Conservation (phyloP, 2,113 vertebrate species). For the Pholis gunnellus region DNA sequence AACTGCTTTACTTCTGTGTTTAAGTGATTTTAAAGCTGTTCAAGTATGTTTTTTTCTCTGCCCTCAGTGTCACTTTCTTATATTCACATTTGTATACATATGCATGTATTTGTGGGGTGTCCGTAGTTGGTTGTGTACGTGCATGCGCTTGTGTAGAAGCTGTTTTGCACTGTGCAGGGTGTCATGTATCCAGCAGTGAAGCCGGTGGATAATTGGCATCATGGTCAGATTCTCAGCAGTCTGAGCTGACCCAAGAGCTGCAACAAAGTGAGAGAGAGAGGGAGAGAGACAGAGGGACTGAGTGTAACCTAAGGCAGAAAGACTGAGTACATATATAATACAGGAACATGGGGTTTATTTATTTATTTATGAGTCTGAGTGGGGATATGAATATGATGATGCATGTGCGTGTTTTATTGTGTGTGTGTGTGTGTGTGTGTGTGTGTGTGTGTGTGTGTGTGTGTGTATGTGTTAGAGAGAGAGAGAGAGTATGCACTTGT, state of each 20-base stretch:
- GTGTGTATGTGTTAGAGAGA: too few relatives aligned
- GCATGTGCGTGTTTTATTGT: slow-evolving; percentile 9
- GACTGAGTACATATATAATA: slow-evolving; percentile 67
- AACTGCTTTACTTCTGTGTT: not conserved
- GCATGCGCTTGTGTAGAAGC: slow-evolving; percentile 34
- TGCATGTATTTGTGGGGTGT: slow-evolving; percentile 27
- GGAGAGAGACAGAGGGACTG: slow-evolving; percentile 49
- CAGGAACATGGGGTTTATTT: slow-evolving; percentile 54
- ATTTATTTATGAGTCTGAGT: slow-evolving; percentile 67
- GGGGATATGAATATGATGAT: slow-evolving; percentile 69
- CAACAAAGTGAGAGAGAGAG: slow-evolving; percentile 57
- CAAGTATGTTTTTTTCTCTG: not conserved
- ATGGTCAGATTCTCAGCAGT: slow-evolving; percentile 68
- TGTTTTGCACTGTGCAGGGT: slow-evolving; percentile 42
- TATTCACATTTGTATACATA: slow-evolving; percentile 29
- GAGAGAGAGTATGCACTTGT: not conserved
- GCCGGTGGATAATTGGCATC: slow-evolving; percentile 76
- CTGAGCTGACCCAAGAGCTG: slow-evolving; percentile 69
- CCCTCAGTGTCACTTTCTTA: slow-evolving; percentile 22
- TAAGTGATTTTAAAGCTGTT: not conserved
- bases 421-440: not conserved
- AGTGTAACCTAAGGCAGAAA: slow-evolving; percentile 60
- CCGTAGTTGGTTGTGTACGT: slow-evolving; percentile 21
- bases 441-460: too few relatives aligned
- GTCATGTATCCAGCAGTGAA: slow-evolving; percentile 70